These are phyloP conservation scores for Flabesymbios commensalis DNA, from an alignment of 2,888 invertebrate species.

Conservation along the genomic window DNA sequence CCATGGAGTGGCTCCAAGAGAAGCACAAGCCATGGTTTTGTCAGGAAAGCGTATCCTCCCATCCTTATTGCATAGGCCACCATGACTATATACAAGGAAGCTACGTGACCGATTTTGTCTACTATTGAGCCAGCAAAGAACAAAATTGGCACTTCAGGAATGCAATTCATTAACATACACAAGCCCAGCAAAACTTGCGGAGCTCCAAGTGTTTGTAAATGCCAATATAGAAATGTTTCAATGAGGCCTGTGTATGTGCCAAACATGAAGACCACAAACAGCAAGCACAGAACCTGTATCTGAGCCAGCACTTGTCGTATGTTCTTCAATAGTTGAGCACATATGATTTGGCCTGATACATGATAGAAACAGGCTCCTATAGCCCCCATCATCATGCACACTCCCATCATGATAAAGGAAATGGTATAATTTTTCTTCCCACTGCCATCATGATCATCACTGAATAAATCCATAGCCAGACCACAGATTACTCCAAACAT, in stretches of 20 bases:
- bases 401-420: slow-evolving; percentile 62
- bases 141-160: slow-evolving; percentile 60
- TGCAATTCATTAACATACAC: slow-evolving; percentile 44
- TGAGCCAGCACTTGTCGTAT: slow-evolving; percentile 76
- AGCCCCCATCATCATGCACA: slow-evolving; percentile 74
- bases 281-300: slow-evolving; percentile 79
- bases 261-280: slow-evolving; percentile 78
- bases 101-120: slow-evolving; percentile 73
- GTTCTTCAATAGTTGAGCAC: slow-evolving; percentile 69
- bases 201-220: slow-evolving; percentile 28
- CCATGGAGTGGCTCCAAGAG: slow-evolving; percentile 87
- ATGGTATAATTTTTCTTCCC: slow-evolving; percentile 37
- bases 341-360: slow-evolving; percentile 38
- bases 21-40: slow-evolving; percentile 81
- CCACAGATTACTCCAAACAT: slow-evolving; percentile 61
- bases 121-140: slow-evolving; percentile 84
- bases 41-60: slow-evolving; percentile 77
- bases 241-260: slow-evolving; percentile 89
- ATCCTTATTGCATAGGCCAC: slow-evolving; percentile 80
- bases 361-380: slow-evolving; percentile 67
- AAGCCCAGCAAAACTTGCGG: slow-evolving; percentile 48
- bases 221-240: slow-evolving; percentile 82
- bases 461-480: slow-evolving; percentile 44
- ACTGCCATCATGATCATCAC: neutral
- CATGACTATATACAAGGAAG: slow-evolving; percentile 82